Evolutionary conservation across 2,888 invertebrate genomes (phyloP), one percentile per base, ranked within the genome.

Genomic region (Ormyrus pomaceus): DNA sequence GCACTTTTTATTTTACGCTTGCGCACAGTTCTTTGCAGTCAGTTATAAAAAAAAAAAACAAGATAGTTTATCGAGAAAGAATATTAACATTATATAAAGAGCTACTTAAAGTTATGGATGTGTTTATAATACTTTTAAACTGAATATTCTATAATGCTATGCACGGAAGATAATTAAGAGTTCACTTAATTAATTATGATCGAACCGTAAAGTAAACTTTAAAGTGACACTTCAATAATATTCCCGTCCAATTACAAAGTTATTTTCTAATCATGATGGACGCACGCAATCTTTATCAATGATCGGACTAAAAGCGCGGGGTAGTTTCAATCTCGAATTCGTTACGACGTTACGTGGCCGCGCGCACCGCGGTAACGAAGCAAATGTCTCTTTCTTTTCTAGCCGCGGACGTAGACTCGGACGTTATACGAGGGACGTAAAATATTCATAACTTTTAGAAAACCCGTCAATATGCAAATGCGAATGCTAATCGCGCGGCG

Each of bases 371-470:
- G 19, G 19, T 83, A 83, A 83, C 81, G 82, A 84, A 83, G 84
- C 83, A 83, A 84, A 83, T 85, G 83, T 79, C 83, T 82, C 19
- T 59, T 81, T 80, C 68, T 79, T 65, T 74, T 55, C 83, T 84
- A 84, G 73, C 65, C 78, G 77, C 48, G 11, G 34, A 62, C 45
- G 19, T 64, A 61, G 56, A 73, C 81, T 70, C 19, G 79, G 82
- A 82, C 83, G 83, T 66, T 82, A 72, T 70, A 65, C 77, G 79
- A 61, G 77, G 82, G 77, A 70, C 75, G 84, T 90, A 89, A 90
- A 90, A 89, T 90, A 90, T 90, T 90, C 90, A 90, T 90, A 90
- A 90, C 88, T 90, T 90, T 90, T 89, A 87, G 87, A 88, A 90
- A 90, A 89, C 88, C 90, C 89, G 90, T 90, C 89, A 90, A 89